Conservation (phyloP, 2,113 vertebrate genomes). For the Excalfactoria chinensis region DNA sequence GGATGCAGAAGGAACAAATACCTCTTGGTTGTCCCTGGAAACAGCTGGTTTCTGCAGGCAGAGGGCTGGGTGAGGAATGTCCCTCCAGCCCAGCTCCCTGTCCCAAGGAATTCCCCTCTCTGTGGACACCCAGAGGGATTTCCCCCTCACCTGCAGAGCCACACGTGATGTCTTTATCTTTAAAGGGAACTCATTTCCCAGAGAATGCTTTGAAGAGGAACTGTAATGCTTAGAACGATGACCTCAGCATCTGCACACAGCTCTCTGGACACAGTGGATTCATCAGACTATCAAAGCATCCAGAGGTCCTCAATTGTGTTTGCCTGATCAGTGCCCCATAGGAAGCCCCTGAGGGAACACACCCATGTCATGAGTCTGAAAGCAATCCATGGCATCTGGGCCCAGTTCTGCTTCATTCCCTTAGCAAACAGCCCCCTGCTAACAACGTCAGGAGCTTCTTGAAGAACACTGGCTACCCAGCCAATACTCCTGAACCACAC, state of each 20-base stretch:
- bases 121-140: background rate
- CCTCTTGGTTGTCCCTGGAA: background rate
- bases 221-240: background rate
- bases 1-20: background rate
- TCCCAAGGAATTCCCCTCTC: background rate
- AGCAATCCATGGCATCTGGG: background rate
- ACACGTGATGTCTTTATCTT: slow-evolving; percentile 27
- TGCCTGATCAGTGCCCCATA: background rate
- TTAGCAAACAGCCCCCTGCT: background rate
- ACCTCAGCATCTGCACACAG: background rate
- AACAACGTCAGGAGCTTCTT: background rate
- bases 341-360: background rate
- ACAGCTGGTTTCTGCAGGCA: background rate
- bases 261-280: background rate
- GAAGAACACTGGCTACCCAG: background rate
- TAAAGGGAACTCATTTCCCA: slow-evolving; percentile 56
- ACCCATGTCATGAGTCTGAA: accelerated
- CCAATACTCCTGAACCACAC: background rate
- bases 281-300: background rate
- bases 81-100: background rate
- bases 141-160: background rate
- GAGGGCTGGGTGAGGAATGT: background rate
- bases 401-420: background rate
- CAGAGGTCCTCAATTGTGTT: background rate
- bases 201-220: slow-evolving; percentile 46